Evolutionary conservation across 1,140 invertebrate genomes (phyloP).

Genomic region (Zeugodacus cucurbitae): DNA sequence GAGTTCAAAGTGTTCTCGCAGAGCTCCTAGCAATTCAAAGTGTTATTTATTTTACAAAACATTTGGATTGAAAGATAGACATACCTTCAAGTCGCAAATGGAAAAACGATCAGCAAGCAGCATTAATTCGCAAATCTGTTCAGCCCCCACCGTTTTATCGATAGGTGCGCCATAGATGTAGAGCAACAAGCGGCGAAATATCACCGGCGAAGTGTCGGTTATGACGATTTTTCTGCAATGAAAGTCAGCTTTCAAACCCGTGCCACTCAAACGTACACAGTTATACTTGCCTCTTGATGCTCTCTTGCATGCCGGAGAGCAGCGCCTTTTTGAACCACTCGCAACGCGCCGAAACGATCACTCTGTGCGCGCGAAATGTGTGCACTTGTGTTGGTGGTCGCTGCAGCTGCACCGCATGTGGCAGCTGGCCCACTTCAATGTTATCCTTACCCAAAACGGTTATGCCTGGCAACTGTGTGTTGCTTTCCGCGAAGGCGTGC

Average conservation of each 20-base stretch:
- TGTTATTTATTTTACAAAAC: neutral
- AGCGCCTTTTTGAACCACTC: constrained; percentile 78
- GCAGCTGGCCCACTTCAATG: neutral
- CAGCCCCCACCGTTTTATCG: constrained; percentile 67
- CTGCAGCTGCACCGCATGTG: constrained; percentile 12
- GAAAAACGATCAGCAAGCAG: constrained; percentile 69
- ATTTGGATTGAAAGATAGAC: neutral
- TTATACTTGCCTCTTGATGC: constrained; percentile 72
- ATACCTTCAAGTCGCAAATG: constrained; percentile 60
- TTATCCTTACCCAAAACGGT: constrained; percentile 5
- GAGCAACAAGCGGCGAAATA: constrained; percentile 73
- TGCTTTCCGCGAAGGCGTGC: constrained; percentile 49
- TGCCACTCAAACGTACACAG: neutral
- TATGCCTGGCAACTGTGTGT: neutral
- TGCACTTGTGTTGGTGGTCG: constrained; percentile 51
- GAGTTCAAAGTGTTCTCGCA: constrained; percentile 72
- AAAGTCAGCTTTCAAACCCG: neutral
- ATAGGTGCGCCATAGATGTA: constrained; percentile 75
- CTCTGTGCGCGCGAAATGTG: constrained; percentile 72
- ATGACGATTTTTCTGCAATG: constrained; percentile 74
- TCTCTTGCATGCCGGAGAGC: constrained; percentile 78
- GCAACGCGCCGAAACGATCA: constrained; percentile 74
- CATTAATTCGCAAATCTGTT: constrained; percentile 75
- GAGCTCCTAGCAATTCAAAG: constrained; percentile 65
- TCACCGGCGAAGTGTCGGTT: constrained; percentile 73